Conservation (phyloP, 2,888 invertebrate genomes). For the Augiades crinisus region DNA sequence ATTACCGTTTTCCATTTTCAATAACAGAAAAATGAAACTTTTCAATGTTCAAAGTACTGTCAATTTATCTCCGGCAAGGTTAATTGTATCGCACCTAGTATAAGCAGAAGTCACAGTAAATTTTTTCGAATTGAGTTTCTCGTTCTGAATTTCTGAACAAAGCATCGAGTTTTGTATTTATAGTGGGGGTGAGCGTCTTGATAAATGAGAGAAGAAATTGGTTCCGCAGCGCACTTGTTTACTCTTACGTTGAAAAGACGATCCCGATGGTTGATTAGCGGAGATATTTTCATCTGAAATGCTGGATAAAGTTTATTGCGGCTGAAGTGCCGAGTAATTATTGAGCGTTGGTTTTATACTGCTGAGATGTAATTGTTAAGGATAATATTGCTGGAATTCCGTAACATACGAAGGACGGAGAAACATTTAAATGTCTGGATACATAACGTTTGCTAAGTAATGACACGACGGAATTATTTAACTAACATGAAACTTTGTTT, state of each 20-base stretch:
- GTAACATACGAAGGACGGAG: neutral
- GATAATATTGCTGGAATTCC: neutral
- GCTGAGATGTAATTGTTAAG: neutral
- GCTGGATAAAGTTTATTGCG: neutral
- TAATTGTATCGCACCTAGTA: conserved; percentile 16
- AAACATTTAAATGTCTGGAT: neutral
- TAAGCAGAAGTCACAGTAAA: conserved; percentile 23
- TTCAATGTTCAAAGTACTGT: too few relatives aligned
- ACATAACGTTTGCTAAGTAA: neutral
- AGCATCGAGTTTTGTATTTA: conserved; percentile 27
- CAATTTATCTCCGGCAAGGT: neutral
- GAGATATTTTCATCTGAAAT: neutral
- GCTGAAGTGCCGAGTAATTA: neutral
- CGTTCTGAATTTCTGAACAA: conserved; percentile 8
- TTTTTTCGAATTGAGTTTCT: conserved; percentile 19
- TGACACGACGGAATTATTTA: neutral
- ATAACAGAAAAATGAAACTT: too few relatives aligned
- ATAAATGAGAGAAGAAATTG: conserved; percentile 36
- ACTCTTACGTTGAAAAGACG: conserved; percentile 2
- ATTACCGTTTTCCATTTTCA: too few relatives aligned
- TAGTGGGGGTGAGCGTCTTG: conserved; percentile 27
- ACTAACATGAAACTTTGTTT: too few relatives aligned
- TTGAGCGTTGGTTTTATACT: neutral
- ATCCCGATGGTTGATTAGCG: conserved; percentile 2
- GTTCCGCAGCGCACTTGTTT: conserved; percentile 29